Percentiles rank a stretch among this genome's conserved stretches.
Evolutionary conservation across 2,888 invertebrate species (phyloP).

Genomic region (Lasioglossum figueresi): DNA sequence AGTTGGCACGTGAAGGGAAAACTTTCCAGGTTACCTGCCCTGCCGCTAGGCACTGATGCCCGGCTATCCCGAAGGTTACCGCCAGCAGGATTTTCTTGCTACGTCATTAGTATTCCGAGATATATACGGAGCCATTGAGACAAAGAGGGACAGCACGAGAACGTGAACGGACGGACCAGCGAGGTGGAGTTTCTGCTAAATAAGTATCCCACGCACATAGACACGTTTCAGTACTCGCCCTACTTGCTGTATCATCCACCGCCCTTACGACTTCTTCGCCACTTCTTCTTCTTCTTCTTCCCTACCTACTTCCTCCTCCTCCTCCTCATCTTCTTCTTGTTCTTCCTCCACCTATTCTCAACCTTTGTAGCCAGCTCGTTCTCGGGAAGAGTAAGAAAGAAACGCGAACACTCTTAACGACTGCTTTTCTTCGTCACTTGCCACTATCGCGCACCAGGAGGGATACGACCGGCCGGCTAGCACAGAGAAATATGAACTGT

Average conservation of each 20-base stretch:
- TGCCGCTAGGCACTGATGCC: conserved; percentile 4
- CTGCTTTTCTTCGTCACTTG: conserved; percentile 68
- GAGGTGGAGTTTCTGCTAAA: conserved; percentile 56
- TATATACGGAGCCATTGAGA: conserved; percentile 53
- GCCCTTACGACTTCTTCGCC: conserved; percentile 24
- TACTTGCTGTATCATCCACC: conserved; percentile 54
- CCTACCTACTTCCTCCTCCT: conserved; percentile 3
- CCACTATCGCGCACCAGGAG: conserved; percentile 15
- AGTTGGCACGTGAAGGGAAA: conserved; percentile 59
- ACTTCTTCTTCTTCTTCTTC: neutral
- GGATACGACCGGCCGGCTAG: conserved; percentile 24
- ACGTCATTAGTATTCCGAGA: conserved; percentile 64
- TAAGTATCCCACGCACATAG: conserved; percentile 69
- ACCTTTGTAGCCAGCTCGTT: conserved; percentile 41
- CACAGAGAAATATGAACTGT: conserved; percentile 50
- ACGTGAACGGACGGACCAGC: conserved; percentile 6
- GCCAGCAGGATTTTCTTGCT: conserved; percentile 58
- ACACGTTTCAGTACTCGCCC: conserved; percentile 68
- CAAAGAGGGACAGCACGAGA: conserved; percentile 28
- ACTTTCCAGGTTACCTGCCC: conserved; percentile 57
- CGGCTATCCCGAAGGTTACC: conserved; percentile 45
- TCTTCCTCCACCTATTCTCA: conserved; percentile 22
- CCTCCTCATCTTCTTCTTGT: conserved; percentile 3
- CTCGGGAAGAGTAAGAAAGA: conserved; percentile 52
- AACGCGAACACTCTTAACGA: conserved; percentile 64